Evolutionary conservation across 2,888 invertebrate genomes (phyloP).

Genomic region (Sussaba pulchella): DNA sequence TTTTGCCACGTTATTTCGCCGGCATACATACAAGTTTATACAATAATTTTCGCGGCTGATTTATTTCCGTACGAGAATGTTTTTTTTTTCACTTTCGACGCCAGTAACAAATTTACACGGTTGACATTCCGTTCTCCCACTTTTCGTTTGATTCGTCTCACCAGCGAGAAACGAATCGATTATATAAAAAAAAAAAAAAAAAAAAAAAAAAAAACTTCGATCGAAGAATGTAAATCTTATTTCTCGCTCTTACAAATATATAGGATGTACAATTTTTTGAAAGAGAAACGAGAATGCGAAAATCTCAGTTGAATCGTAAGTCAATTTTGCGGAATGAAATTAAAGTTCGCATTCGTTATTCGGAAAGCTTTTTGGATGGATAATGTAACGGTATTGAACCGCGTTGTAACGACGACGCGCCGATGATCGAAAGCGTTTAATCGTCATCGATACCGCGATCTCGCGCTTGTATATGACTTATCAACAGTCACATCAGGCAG

Average conservation of each 20-base stretch:
- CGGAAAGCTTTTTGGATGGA: conserved; percentile 7
- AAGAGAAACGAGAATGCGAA: too few relatives aligned
- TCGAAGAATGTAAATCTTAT: too few relatives aligned
- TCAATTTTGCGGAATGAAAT: too few relatives aligned
- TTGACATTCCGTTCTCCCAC: conserved; percentile 1
- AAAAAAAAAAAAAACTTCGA: too few relatives aligned
- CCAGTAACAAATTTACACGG: conserved; percentile 9
- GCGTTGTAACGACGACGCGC: not conserved
- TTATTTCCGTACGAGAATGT: conserved; percentile 5
- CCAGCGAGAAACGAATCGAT: too few relatives aligned
- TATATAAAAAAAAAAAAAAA: too few relatives aligned
- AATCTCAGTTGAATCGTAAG: too few relatives aligned
- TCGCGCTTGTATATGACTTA: conserved; percentile 46
- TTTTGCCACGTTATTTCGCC: conserved; percentile 41
- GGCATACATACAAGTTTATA: conserved; percentile 48
- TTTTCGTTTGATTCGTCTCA: too few relatives aligned
- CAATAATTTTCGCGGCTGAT: conserved; percentile 44
- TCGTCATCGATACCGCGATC: conserved; percentile 53
- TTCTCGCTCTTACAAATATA: too few relatives aligned
- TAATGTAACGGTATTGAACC: too few relatives aligned
- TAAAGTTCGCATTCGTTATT: not conserved
- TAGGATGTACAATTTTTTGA: too few relatives aligned
- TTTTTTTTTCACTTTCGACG: not conserved
- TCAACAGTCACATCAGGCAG: conserved; percentile 59
- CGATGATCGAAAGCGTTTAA: conserved; percentile 37